Evolutionary conservation across 2,888 invertebrate species (phyloP).

Genomic region (Entomobrya multifasciata): DNA sequence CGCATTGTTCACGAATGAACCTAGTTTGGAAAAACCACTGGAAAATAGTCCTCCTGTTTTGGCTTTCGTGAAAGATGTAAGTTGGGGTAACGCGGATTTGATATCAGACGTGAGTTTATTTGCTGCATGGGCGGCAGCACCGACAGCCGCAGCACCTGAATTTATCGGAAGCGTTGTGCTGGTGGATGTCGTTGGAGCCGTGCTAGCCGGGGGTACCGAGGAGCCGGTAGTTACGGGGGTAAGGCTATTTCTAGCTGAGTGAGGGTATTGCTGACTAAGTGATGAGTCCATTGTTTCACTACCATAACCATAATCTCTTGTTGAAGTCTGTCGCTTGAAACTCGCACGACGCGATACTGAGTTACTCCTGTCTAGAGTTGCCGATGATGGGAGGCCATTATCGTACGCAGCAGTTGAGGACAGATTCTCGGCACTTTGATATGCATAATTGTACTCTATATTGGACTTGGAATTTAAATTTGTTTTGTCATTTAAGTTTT

Average conservation of each 20-base stretch:
- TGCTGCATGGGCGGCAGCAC: slow-evolving; percentile 71
- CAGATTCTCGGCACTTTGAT: slow-evolving; percentile 86
- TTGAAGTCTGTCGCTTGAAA: slow-evolving; percentile 79
- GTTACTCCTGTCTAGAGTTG: slow-evolving; percentile 73
- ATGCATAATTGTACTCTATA: slow-evolving; percentile 88
- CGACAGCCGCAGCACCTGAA: slow-evolving; percentile 35
- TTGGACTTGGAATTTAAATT: slow-evolving; percentile 81
- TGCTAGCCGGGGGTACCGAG: slow-evolving; percentile 14
- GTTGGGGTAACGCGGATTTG: slow-evolving; percentile 74
- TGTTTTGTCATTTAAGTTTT: slow-evolving; percentile 70
- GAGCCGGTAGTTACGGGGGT: not conserved
- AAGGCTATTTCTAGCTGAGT: slow-evolving; percentile 64
- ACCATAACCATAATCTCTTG: slow-evolving; percentile 77
- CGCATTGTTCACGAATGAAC: slow-evolving; percentile 73
- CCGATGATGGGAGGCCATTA: slow-evolving; percentile 28
- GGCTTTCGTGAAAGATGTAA: slow-evolving; percentile 71
- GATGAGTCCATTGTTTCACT: slow-evolving; percentile 46
- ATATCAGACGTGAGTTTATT: slow-evolving; percentile 75
- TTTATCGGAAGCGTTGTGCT: slow-evolving; percentile 27
- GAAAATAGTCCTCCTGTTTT: slow-evolving; percentile 76
- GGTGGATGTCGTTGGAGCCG: slow-evolving; percentile 39
- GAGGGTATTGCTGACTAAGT: slow-evolving; percentile 36
- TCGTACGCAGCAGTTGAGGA: slow-evolving; percentile 57
- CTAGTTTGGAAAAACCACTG: slow-evolving; percentile 74
- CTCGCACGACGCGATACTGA: slow-evolving; percentile 78